Percentiles rank a stretch among this genome's conserved stretches.
phyloP scores from a whole-genome alignment of 1,140 invertebrate species.

The Hyles vespertilio region DNA sequence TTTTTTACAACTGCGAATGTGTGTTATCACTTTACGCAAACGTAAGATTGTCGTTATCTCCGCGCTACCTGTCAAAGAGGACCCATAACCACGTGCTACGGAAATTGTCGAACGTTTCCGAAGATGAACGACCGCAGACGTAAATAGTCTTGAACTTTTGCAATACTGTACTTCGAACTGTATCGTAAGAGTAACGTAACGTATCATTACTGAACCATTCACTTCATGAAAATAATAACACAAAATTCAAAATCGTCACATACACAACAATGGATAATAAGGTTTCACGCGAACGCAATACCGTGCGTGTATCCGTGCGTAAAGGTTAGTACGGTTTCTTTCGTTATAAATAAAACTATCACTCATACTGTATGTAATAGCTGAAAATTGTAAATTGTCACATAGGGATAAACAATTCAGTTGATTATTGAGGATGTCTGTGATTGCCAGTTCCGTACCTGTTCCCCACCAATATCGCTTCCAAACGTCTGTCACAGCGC shows the following conservation, averaged over 20 bases:
- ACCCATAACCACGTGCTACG: conserved; percentile 48
- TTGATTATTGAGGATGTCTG: conserved; percentile 47
- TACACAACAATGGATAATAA: no score
- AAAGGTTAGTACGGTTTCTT: no score
- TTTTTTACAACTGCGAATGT: neutral
- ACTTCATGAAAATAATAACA: neutral
- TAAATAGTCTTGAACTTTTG: conserved; percentile 55
- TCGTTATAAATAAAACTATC: no score
- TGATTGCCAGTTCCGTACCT: conserved; percentile 64
- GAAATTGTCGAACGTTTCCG: conserved; percentile 40
- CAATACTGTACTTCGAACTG: conserved; percentile 29
- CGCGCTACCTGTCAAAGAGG: conserved; percentile 3
- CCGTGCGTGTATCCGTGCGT: no score
- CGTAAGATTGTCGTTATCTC: neutral
- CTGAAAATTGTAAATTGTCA: no score
- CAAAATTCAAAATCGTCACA: no score
- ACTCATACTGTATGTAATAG: neutral
- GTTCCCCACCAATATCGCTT: conserved; percentile 74
- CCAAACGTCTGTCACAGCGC: conserved; percentile 64
- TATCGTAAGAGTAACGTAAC: no score
- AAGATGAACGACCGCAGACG: conserved; percentile 42
- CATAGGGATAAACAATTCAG: no score
- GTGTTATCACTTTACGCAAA: neutral
- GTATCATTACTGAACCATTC: no score
- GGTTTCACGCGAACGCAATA: no score